Conservation (phyloP, 2,797 vertebrate genomes). For the Atherinosoma microstoma region DNA sequence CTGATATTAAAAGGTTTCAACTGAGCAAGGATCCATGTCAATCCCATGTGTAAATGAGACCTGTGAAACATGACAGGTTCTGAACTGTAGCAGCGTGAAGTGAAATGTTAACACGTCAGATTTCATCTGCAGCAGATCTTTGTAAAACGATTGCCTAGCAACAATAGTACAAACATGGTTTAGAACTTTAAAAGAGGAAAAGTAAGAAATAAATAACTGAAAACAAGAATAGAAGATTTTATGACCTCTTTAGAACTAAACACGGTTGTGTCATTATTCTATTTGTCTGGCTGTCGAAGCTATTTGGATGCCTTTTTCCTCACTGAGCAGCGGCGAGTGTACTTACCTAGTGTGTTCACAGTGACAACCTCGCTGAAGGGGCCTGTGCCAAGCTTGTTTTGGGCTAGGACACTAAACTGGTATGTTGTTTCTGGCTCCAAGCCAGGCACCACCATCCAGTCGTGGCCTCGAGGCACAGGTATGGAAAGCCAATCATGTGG, state of each 20-base stretch:
- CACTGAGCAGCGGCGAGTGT: background rate
- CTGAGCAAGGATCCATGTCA: background rate
- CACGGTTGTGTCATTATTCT: background rate
- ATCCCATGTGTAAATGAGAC: background rate
- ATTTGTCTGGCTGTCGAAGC: background rate
- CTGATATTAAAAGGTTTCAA: background rate
- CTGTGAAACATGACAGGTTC: constrained; percentile 27
- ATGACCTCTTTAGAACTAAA: background rate
- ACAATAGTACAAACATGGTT: background rate
- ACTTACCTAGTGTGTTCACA: constrained; percentile 88
- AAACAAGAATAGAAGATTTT: background rate
- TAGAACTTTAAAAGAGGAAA: background rate
- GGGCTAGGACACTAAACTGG: constrained; percentile 95
- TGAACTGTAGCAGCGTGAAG: constrained; percentile 8
- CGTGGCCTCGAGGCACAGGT: constrained; percentile 85
- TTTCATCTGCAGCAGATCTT: constrained; percentile 19
- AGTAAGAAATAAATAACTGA: background rate
- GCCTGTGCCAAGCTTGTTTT: constrained; percentile 95
- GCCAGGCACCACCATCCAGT: constrained; percentile 88
- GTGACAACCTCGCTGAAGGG: constrained; percentile 96
- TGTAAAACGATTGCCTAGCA: background rate
- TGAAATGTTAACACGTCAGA: constrained; percentile 24
- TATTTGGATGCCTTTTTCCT: constrained; percentile 7
- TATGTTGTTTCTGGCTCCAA: constrained; percentile 90
- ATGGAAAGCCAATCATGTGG: constrained; percentile 93